phyloP scores from a whole-genome alignment of 92 coral and sea anemone genomes.

The Nematostella vectensis region DNA sequence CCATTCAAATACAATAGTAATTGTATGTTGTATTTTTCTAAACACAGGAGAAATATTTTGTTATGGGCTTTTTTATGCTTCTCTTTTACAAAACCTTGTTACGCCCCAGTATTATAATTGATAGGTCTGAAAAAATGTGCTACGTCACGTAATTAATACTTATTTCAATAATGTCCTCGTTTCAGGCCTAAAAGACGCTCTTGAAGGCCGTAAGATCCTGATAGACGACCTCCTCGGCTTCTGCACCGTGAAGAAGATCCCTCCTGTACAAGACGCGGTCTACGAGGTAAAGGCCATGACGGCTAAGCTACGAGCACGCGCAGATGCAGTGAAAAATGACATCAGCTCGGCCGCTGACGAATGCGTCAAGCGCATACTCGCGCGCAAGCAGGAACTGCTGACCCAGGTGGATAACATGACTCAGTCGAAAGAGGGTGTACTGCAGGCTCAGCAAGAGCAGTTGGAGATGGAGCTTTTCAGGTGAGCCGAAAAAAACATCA shows the following conservation, averaged over 20 bases:
- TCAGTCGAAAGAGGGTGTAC: conserved; percentile 58
- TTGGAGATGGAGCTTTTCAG: conserved; percentile 80
- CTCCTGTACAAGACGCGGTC: conserved; percentile 82
- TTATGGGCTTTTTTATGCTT: too few species aligned
- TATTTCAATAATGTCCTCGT: too few species aligned
- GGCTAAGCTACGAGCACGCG: conserved; percentile 79
- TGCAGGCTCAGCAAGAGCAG: conserved; percentile 61
- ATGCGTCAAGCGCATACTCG: conserved; percentile 67
- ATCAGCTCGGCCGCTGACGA: conserved; percentile 71
- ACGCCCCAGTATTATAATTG: too few species aligned
- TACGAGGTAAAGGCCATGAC: conserved; percentile 88
- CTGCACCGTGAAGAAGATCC: conserved; percentile 68
- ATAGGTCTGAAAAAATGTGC: too few species aligned
- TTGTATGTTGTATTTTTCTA: too few species aligned
- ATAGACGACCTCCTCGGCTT: conserved; percentile 64
- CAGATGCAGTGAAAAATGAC: conserved; percentile 65
- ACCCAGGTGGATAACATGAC: conserved; percentile 60
- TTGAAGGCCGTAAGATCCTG: conserved; percentile 59
- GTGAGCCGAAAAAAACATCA: too few species aligned
- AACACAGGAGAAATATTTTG: too few species aligned
- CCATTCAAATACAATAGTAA: too few species aligned
- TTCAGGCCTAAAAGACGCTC: conserved; percentile 76
- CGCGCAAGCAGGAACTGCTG: conserved; percentile 63
- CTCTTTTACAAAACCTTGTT: too few species aligned
- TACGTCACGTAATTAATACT: too few species aligned